Conservation (phyloP, 1,140 invertebrate genomes). For the Colletes gigas region DNA sequence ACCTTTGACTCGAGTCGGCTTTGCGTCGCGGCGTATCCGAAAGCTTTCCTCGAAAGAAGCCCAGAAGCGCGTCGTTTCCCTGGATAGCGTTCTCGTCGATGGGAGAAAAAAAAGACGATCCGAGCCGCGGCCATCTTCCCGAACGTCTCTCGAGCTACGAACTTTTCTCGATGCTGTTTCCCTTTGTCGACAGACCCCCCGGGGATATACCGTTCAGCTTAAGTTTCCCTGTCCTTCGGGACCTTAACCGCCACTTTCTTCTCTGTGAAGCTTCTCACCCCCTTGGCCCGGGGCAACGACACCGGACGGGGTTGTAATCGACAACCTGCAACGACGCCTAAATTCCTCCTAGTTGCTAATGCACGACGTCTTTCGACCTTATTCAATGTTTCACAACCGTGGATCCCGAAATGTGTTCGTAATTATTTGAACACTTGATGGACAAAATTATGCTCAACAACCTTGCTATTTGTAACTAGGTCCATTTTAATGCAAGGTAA, state of each 20-base stretch:
- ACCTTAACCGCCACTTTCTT: neutral
- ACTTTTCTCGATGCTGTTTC: constrained; percentile 46
- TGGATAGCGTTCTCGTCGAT: constrained; percentile 19
- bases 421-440: neutral
- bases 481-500: no score
- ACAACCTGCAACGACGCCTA: neutral
- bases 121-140: neutral
- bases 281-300: neutral
- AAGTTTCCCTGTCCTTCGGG: constrained; percentile 32
- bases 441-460: neutral
- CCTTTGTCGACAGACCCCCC: constrained; percentile 10
- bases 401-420: neutral
- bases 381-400: neutral
- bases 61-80: neutral
- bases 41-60: neutral
- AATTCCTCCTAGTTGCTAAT: constrained; percentile 1
- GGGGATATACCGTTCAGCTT: constrained; percentile 44
- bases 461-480: no score
- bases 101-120: constrained; percentile 12
- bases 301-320: neutral
- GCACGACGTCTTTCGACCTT: neutral
- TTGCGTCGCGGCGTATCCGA: neutral
- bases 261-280: neutral
- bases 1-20: constrained; percentile 10
- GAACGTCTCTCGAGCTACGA: neutral